Evolutionary conservation across 2,888 invertebrate genomes (phyloP).

Genomic region (Dorcus parallelipipedus): DNA sequence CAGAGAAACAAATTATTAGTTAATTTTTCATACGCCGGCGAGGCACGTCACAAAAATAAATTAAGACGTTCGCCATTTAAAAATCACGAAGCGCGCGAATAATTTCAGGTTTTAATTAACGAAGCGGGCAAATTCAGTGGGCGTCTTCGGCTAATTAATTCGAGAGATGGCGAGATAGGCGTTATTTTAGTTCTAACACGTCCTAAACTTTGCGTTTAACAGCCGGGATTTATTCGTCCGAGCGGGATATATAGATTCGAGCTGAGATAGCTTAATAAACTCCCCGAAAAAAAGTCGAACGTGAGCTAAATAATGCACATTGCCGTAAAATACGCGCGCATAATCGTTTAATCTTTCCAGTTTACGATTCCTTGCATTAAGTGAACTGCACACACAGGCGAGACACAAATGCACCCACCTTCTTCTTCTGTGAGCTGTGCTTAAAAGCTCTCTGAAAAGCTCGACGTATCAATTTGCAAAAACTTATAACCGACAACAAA

Average conservation of each 20-base stretch:
- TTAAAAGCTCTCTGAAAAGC: too few species aligned
- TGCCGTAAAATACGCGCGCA: not conserved
- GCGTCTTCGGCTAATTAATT: constrained; percentile 28
- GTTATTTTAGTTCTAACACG: constrained; percentile 25
- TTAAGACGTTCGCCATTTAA: constrained; percentile 1
- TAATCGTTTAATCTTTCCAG: not conserved
- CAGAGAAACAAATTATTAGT: not conserved
- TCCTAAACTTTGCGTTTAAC: constrained; percentile 20
- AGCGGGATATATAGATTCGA: constrained; percentile 19
- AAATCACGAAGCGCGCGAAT: constrained; percentile 16
- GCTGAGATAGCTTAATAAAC: constrained; percentile 20
- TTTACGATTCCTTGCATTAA: not conserved
- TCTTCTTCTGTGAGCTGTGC: too few species aligned
- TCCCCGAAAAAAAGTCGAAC: not conserved
- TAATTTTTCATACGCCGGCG: not conserved
- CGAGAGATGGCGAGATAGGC: constrained; percentile 25
- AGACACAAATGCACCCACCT: too few species aligned
- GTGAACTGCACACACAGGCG: too few species aligned
- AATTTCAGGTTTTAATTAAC: constrained; percentile 20
- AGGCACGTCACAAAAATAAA: not conserved
- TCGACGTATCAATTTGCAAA: too few species aligned
- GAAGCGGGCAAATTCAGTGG: constrained; percentile 24
- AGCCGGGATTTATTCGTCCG: constrained; percentile 19
- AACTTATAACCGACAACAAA: too few species aligned
- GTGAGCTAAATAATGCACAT: not conserved